These are phyloP conservation scores for Lagodon rhomboides DNA, from an alignment of 2,797 vertebrate genomes.

Conservation along the genomic window DNA sequence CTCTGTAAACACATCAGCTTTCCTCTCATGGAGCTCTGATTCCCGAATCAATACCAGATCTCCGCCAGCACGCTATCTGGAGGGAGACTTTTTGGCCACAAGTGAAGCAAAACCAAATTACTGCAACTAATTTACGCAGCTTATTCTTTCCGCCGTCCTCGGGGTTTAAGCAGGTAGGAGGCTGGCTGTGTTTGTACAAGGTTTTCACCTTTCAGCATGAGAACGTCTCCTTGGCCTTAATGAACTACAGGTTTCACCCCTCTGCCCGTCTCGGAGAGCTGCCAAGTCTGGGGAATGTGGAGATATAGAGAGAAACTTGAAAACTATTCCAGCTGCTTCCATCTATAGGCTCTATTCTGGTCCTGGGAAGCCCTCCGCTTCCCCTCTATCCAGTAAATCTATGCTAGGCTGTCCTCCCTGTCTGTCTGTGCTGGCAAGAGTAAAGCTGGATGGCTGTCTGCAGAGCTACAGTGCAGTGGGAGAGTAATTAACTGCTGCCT, in stretches of 20 bases:
- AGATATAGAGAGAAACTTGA: constrained; percentile 38
- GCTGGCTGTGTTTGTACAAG: constrained; percentile 31
- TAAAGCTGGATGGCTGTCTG: constrained; percentile 43
- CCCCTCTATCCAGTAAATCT: constrained; percentile 56
- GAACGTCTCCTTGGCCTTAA: constrained; percentile 32
- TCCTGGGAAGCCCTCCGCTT: constrained; percentile 45
- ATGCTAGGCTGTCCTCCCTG: constrained; percentile 42
- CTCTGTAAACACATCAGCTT: constrained; percentile 47
- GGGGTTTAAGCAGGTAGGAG: constrained; percentile 24
- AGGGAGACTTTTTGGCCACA: constrained; percentile 16
- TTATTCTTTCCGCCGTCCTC: constrained; percentile 23
- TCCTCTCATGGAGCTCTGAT: constrained; percentile 15
- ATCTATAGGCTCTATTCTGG: constrained; percentile 54
- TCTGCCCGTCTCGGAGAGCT: constrained; percentile 12
- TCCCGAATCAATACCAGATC: constrained; percentile 53
- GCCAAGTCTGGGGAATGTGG: constrained; percentile 32
- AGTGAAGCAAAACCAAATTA: constrained; percentile 36
- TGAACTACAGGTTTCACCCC: constrained; percentile 26
- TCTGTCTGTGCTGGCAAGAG: constrained; percentile 47
- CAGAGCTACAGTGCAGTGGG: constrained; percentile 24
- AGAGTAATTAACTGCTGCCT: constrained; percentile 62
- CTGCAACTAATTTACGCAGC: constrained; percentile 39
- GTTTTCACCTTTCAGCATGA: constrained; percentile 44
- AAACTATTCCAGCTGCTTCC: constrained; percentile 41
- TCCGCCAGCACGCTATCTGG: constrained; percentile 19